Evolutionary conservation across 2,888 invertebrate genomes (phyloP).

Genomic region (Sphinx pinastri): DNA sequence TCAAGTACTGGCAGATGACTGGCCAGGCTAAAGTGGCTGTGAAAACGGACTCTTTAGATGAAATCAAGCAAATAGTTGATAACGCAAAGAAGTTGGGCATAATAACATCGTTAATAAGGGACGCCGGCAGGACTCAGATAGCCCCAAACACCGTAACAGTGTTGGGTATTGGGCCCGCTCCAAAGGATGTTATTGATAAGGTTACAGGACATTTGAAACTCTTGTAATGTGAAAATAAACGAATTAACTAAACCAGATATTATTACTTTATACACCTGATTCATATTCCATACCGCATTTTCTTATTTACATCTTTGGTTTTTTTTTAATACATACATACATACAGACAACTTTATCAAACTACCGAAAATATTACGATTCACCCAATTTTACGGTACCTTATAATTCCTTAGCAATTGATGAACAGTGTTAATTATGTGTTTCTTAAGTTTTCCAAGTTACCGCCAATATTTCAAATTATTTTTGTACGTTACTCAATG

Average conservation of each 20-base stretch:
- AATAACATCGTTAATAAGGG: conserved; percentile 89
- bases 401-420: too few species aligned
- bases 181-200: conserved; percentile 88
- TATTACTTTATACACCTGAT: too few species aligned
- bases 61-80: conserved; percentile 87
- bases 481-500: too few species aligned
- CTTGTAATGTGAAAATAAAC: conserved; percentile 75
- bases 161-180: conserved; percentile 96
- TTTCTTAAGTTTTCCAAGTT: too few species aligned
- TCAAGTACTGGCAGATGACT: conserved; percentile 83
- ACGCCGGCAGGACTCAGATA: conserved; percentile 97
- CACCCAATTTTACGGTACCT: too few species aligned
- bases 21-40: conserved; percentile 96
- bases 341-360: too few species aligned
- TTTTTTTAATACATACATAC: too few species aligned
- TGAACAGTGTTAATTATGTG: too few species aligned
- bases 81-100: conserved; percentile 89
- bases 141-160: conserved; percentile 95
- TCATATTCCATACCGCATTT: too few species aligned
- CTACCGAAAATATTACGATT: too few species aligned
- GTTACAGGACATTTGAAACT: conserved; percentile 95
- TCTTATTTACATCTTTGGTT: too few species aligned
- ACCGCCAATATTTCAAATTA: too few species aligned
- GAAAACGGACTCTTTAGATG: conserved; percentile 90
- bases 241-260: neutral